Evolutionary conservation across 92 coral and sea anemone species (phyloP).

Genomic region (Actinostola sp.): DNA sequence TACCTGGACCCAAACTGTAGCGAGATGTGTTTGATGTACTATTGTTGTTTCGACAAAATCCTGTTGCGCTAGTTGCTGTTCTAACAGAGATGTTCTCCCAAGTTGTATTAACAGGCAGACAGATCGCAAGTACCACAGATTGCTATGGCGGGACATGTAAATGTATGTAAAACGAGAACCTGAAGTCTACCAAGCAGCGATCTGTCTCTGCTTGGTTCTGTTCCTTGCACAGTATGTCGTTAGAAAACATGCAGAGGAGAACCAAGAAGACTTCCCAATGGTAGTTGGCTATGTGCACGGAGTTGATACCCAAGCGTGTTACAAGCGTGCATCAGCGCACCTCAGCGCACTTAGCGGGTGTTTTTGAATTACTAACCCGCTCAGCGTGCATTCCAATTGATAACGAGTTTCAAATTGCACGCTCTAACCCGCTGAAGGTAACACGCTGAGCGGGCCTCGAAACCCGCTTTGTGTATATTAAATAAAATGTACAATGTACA

Average conservation of each 20-base stretch:
- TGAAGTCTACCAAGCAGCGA: slow-evolving; percentile 47
- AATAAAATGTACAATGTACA: too few relatives aligned
- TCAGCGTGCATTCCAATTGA: too few relatives aligned
- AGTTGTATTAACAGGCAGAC: slow-evolving; percentile 37
- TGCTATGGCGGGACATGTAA: slow-evolving; percentile 62
- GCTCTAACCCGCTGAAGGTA: too few relatives aligned
- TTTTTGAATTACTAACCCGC: too few relatives aligned
- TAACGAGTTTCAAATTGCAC: too few relatives aligned
- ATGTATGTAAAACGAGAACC: slow-evolving; percentile 11
- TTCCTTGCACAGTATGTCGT: slow-evolving; percentile 60
- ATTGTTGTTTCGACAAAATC: slow-evolving; percentile 37
- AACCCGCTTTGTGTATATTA: too few relatives aligned
- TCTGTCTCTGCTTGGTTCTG: too few relatives aligned
- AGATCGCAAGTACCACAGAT: slow-evolving; percentile 54
- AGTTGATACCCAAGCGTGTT: too few relatives aligned
- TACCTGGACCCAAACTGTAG: slow-evolving; percentile 56
- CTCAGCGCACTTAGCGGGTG: too few relatives aligned
- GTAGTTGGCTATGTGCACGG: too few relatives aligned
- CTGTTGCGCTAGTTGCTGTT: slow-evolving; percentile 58
- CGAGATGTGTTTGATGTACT: slow-evolving; percentile 41
- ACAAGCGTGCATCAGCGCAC: too few relatives aligned
- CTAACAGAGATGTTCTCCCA: slow-evolving; percentile 59
- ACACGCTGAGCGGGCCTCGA: too few relatives aligned
- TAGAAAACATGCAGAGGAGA: slow-evolving; percentile 45
- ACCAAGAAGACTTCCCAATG: slow-evolving; percentile 29